phyloP scores from a whole-genome alignment of 2,888 invertebrate species.

The Lasioglossum vierecki region DNA sequence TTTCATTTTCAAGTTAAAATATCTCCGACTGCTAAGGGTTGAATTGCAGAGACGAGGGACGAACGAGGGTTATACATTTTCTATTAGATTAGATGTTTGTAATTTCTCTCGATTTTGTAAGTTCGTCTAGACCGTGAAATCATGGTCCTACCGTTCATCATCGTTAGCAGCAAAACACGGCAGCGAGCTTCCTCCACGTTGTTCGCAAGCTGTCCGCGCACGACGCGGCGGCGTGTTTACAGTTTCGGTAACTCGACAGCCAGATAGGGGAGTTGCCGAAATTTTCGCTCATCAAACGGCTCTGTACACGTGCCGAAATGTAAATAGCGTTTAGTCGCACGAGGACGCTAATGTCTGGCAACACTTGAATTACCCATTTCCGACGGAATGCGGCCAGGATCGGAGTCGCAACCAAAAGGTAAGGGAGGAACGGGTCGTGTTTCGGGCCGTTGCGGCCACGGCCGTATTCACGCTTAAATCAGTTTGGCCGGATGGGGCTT shows the following conservation, averaged over 20 bases:
- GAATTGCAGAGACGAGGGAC: too few relatives aligned
- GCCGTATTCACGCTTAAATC: constrained; percentile 70
- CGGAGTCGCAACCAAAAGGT: constrained; percentile 20
- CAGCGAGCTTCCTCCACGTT: background rate
- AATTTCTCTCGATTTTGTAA: background rate
- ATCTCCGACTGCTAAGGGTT: too few relatives aligned
- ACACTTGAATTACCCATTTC: constrained; percentile 60
- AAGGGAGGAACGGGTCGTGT: constrained; percentile 14
- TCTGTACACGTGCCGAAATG: constrained; percentile 27
- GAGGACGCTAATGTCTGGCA: constrained; percentile 30
- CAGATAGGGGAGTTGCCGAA: background rate
- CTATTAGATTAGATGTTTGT: too few relatives aligned
- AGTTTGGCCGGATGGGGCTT: constrained; percentile 52
- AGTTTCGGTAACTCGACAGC: constrained; percentile 9
- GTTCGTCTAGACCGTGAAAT: background rate
- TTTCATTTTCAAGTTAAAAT: too few relatives aligned
- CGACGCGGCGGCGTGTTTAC: background rate
- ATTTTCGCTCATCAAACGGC: constrained; percentile 15
- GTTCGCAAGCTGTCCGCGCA: background rate
- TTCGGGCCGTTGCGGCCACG: constrained; percentile 32
- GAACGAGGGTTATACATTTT: too few relatives aligned
- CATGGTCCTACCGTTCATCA: background rate
- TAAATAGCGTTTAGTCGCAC: constrained; percentile 40
- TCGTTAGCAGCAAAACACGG: background rate
- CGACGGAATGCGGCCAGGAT: constrained; percentile 64